Conservation (phyloP, 2,113 vertebrate genomes). For the Austrofundulus limnaeus region DNA sequence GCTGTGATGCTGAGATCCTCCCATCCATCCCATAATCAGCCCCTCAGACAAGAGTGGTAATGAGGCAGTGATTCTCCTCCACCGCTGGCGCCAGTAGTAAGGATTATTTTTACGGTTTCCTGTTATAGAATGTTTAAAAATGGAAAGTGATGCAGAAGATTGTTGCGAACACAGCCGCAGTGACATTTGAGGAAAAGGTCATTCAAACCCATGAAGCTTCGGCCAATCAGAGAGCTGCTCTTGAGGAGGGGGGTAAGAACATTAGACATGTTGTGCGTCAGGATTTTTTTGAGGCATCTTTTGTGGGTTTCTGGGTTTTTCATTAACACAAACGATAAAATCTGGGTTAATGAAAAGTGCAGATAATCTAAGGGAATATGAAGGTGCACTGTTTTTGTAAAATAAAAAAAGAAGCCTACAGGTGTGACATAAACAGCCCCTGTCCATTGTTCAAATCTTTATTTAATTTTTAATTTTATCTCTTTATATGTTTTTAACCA, state of each 20-base stretch:
- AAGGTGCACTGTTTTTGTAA: background rate
- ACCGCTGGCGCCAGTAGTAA: slow-evolving; percentile 54
- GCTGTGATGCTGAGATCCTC: slow-evolving; percentile 36
- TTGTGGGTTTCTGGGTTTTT: slow-evolving; percentile 51
- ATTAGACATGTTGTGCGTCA: slow-evolving; percentile 53
- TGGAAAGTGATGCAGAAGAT: slow-evolving; percentile 32
- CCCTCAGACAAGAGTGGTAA: slow-evolving; percentile 60
- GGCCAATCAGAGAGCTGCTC: slow-evolving; percentile 34
- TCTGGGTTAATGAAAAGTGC: slow-evolving; percentile 23
- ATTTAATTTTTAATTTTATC: too few relatives aligned
- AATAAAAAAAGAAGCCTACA: too few relatives aligned
- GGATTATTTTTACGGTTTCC: slow-evolving; percentile 65
- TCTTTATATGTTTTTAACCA: too few relatives aligned
- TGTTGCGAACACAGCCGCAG: slow-evolving; percentile 25
- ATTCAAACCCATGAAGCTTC: slow-evolving; percentile 47
- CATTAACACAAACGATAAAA: slow-evolving; percentile 26
- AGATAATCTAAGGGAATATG: slow-evolving; percentile 22
- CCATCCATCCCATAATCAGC: slow-evolving; percentile 62
- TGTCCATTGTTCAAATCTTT: too few relatives aligned
- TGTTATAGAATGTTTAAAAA: slow-evolving; percentile 55
- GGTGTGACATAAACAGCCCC: too few relatives aligned
- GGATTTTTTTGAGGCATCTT: slow-evolving; percentile 45
- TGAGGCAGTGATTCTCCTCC: slow-evolving; percentile 64
- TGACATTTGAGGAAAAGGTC: slow-evolving; percentile 70
- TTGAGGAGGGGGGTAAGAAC: slow-evolving; percentile 26